Conservation (phyloP, 2,797 vertebrate species). For the Potorous gilbertii region DNA sequence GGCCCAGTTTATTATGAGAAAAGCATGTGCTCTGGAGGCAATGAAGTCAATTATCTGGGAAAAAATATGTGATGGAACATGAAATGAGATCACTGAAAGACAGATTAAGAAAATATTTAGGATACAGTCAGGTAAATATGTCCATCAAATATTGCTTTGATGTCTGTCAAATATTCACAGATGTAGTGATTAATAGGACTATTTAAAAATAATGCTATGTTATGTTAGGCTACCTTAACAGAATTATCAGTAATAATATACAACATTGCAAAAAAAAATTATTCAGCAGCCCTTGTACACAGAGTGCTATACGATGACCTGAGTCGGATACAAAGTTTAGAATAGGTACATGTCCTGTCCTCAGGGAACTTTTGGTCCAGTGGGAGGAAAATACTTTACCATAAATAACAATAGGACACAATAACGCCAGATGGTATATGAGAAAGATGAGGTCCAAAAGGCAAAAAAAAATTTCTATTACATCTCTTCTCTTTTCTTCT, state of each 20-base stretch:
- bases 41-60: neutral
- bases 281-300: neutral
- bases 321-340: neutral
- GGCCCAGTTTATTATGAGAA: neutral
- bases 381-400: neutral
- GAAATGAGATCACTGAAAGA: neutral
- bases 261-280: neutral
- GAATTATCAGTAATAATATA: neutral
- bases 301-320: neutral
- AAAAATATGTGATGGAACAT: neutral
- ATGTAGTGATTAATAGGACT: neutral
- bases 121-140: neutral
- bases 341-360: neutral
- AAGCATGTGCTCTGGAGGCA: neutral
- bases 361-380: neutral
- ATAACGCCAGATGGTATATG: neutral
- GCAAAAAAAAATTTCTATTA: neutral
- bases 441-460: neutral
- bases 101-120: neutral
- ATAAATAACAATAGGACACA: neutral
- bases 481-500: neutral
- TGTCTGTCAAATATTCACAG: neutral
- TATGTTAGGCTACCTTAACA: neutral
- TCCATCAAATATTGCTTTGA: neutral
- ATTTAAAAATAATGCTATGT: neutral